These are phyloP conservation scores for Congeria kusceri DNA, from an alignment of 2,888 invertebrate genomes.

Conservation along the genomic window DNA sequence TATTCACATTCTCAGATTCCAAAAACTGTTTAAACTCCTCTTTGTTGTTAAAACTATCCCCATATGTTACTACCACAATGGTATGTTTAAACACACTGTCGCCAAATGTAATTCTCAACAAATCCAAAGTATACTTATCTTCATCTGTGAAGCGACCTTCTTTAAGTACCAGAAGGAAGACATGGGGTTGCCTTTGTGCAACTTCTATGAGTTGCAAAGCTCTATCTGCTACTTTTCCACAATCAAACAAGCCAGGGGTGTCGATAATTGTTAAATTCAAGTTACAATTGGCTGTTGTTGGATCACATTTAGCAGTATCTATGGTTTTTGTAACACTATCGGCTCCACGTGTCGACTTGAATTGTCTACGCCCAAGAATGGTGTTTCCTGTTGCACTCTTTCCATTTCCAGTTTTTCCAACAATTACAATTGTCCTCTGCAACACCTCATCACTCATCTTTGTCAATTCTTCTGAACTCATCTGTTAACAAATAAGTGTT, in stretches of 20 bases:
- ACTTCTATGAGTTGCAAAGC: conserved; percentile 2
- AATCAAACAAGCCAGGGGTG: conserved; percentile 23
- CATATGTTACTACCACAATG: conserved; percentile 21
- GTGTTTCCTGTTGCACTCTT: conserved; percentile 20
- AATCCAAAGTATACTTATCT: conserved; percentile 15
- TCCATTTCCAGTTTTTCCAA: conserved; percentile 21
- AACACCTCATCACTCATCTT: no score
- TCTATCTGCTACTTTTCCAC: neutral
- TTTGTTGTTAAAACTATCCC: neutral
- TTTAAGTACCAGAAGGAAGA: conserved; percentile 12
- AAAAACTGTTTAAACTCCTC: conserved; percentile 6
- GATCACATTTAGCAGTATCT: no score
- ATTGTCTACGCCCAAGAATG: neutral
- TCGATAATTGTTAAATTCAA: conserved; percentile 1
- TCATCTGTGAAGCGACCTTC: conserved; percentile 11
- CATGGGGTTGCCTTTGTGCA: conserved; percentile 10
- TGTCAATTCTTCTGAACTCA: no score
- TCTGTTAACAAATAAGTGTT: no score
- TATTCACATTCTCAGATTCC: neutral
- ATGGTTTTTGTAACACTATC: neutral
- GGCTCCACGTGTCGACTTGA: neutral
- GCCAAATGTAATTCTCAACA: conserved; percentile 21
- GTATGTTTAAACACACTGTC: conserved; percentile 17
- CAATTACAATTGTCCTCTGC: neutral
- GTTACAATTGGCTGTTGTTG: no score